Conservation (phyloP, 2,888 invertebrate species). For the Cremastinae sp. region DNA sequence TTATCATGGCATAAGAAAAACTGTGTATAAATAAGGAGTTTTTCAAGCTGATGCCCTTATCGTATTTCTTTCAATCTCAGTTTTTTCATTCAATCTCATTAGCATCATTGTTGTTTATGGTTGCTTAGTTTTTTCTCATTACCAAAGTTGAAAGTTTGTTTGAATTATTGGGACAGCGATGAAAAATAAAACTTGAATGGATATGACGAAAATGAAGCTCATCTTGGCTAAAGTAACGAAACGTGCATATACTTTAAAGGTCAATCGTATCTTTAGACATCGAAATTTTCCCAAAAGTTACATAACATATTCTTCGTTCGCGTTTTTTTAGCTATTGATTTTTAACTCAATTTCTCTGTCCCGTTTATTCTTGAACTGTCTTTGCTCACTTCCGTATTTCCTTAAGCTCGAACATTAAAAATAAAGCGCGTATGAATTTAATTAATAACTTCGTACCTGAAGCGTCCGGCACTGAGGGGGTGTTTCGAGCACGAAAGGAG, state of each 20-base stretch:
- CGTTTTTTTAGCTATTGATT: neutral
- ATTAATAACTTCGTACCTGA: conserved; percentile 66
- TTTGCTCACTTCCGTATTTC: conserved; percentile 25
- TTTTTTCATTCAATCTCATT: too few species aligned
- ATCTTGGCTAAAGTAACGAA: neutral
- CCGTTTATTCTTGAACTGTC: conserved; percentile 33
- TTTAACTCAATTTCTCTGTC: conserved; percentile 10
- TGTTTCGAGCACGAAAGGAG: conserved; percentile 13
- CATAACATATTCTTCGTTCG: conserved; percentile 1
- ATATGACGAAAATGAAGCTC: conserved; percentile 9
- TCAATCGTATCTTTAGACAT: too few species aligned
- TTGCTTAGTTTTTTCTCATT: conserved; percentile 39
- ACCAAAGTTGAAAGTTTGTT: conserved; percentile 51
- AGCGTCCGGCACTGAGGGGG: conserved; percentile 31
- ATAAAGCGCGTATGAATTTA: conserved; percentile 63
- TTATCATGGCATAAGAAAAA: neutral
- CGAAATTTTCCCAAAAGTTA: conserved; percentile 33
- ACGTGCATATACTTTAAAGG: too few species aligned
- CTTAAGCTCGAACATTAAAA: conserved; percentile 9
- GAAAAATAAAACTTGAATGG: too few species aligned
- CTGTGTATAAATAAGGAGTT: neutral
- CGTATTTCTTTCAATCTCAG: neutral
- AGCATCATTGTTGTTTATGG: neutral
- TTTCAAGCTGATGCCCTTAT: neutral
- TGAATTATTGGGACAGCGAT: conserved; percentile 57